phyloP scores from a whole-genome alignment of 1,140 invertebrate genomes.

The Medauroidea extradentata region DNA sequence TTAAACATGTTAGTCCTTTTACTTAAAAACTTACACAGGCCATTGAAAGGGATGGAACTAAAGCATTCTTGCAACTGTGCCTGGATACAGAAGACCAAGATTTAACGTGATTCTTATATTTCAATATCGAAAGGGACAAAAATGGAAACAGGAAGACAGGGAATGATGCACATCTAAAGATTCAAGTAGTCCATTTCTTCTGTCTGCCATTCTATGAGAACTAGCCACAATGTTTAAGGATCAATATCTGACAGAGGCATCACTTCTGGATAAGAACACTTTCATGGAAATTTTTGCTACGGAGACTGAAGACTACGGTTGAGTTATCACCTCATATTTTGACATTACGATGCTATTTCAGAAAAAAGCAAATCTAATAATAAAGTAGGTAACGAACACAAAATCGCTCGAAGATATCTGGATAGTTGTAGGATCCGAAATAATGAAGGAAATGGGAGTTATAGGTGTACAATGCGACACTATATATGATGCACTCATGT shows the following conservation, averaged over 20 bases:
- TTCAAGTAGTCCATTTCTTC: not conserved
- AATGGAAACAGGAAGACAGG: not conserved
- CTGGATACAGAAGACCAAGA: not conserved
- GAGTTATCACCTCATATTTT: too few species aligned
- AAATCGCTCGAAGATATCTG: not conserved
- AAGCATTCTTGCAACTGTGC: not conserved
- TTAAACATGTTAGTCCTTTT: too few species aligned
- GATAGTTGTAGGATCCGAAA: not conserved
- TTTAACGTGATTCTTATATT: not conserved
- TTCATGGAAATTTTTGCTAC: constrained; percentile 3
- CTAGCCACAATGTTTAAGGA: not conserved
- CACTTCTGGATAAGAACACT: not conserved
- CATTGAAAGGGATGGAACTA: too few species aligned
- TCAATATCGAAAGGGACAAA: not conserved
- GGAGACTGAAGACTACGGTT: not conserved
- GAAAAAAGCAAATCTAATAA: not conserved
- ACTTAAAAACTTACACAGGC: too few species aligned
- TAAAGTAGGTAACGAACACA: not conserved
- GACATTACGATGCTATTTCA: too few species aligned
- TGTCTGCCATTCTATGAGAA: not conserved
- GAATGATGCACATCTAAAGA: not conserved
- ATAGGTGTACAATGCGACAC: not conserved
- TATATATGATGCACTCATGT: not conserved
- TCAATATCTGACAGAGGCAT: not conserved
- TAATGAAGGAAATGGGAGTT: not conserved